Evolutionary conservation across 2,888 invertebrate genomes (phyloP).

Genomic region (Drosophila limbata): DNA sequence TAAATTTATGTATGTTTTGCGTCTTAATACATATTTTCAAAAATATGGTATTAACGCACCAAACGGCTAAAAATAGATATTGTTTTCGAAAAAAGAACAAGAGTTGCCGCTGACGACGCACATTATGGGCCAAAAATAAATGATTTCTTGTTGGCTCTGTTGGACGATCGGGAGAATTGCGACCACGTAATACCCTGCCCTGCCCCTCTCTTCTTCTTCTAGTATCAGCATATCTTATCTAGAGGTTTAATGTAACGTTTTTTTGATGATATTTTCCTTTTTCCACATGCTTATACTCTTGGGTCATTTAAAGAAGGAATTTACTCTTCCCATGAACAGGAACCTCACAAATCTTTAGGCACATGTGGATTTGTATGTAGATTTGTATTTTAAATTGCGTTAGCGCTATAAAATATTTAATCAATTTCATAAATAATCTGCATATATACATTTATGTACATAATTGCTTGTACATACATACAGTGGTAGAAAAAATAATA

Average conservation of each 20-base stretch:
- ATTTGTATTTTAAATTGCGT: conserved; percentile 26
- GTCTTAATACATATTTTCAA: conserved; percentile 66
- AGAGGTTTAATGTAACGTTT: conserved; percentile 12
- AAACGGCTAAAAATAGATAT: conserved; percentile 72
- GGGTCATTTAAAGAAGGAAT: conserved; percentile 1
- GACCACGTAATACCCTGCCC: conserved; percentile 53
- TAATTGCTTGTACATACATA: conserved; percentile 12
- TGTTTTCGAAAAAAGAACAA: conserved; percentile 70
- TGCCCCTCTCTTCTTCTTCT: background rate
- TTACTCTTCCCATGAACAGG: background rate
- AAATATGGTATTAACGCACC: conserved; percentile 81
- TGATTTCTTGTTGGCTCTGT: conserved; percentile 27
- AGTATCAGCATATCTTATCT: conserved; percentile 7
- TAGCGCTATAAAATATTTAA: conserved; percentile 63
- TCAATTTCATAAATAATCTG: conserved; percentile 70
- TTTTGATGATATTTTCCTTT: conserved; percentile 9
- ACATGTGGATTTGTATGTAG: conserved; percentile 6
- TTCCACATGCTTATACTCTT: background rate
- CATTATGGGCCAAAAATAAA: conserved; percentile 74
- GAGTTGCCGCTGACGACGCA: conserved; percentile 71
- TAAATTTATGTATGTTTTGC: conserved; percentile 65
- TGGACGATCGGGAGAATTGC: conserved; percentile 28
- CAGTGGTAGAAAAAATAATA: too few relatives aligned
- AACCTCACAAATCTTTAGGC: background rate
- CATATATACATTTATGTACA: conserved; percentile 18